phyloP scores from a whole-genome alignment of 2,888 invertebrate species.

The Crematogaster levior region DNA sequence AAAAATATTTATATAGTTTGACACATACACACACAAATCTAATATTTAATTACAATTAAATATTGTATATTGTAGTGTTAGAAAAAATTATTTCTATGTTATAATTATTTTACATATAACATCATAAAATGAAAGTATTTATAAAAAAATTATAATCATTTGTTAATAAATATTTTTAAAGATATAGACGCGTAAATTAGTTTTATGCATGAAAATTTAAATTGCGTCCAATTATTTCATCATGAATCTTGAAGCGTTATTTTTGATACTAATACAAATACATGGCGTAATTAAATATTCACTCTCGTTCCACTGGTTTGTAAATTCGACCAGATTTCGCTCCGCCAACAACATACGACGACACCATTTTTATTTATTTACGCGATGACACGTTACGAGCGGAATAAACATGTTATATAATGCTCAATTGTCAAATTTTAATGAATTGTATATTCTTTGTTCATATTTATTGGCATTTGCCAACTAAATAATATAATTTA shows the following conservation, averaged over 20 bases:
- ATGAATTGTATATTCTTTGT: background rate
- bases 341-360: conserved; percentile 46
- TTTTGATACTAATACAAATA: conserved; percentile 33
- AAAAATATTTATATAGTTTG: too few species aligned
- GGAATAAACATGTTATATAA: too few species aligned
- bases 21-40: too few species aligned
- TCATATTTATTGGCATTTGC: background rate
- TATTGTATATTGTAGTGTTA: background rate
- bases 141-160: background rate
- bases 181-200: background rate
- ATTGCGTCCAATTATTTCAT: background rate
- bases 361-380: conserved; percentile 54
- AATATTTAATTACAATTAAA: background rate
- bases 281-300: conserved; percentile 54
- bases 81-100: background rate
- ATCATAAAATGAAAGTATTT: background rate
- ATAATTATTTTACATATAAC: background rate
- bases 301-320: conserved; percentile 44
- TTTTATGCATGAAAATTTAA: background rate
- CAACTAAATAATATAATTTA: background rate
- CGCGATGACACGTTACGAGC: conserved; percentile 52
- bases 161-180: background rate
- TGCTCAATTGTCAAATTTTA: too few species aligned
- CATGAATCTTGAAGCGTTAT: background rate
- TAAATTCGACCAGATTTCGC: conserved; percentile 50